Evolutionary conservation across 2,113 vertebrate genomes (phyloP).

Genomic region (Oryzias curvinotus): DNA sequence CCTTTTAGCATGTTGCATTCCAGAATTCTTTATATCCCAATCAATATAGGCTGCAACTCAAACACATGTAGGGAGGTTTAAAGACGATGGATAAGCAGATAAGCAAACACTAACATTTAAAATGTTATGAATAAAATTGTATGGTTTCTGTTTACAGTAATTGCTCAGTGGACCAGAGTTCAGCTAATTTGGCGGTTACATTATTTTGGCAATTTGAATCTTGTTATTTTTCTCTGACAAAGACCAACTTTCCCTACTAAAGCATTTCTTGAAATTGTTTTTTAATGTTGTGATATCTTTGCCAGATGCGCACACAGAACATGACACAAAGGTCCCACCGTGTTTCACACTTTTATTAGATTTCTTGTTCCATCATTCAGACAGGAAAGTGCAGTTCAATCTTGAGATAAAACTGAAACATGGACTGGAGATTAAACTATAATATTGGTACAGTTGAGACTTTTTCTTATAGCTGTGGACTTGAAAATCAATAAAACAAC

Average conservation of each 20-base stretch:
- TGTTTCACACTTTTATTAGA: slow-evolving; percentile 49
- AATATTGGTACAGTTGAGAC: slow-evolving; percentile 25
- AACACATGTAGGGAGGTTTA: no score
- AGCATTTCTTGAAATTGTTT: slow-evolving; percentile 29
- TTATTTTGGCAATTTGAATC: not conserved
- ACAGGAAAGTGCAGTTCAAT: slow-evolving; percentile 31
- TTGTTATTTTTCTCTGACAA: not conserved
- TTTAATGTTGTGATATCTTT: slow-evolving; percentile 41
- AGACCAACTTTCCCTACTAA: slow-evolving; percentile 9
- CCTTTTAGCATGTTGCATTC: no score
- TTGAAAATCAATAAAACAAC: slow-evolving; percentile 54
- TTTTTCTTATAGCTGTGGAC: slow-evolving; percentile 31
- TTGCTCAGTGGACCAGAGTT: no score
- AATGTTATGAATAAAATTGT: no score
- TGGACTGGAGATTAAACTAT: slow-evolving; percentile 21
- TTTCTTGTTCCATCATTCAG: slow-evolving; percentile 49
- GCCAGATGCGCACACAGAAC: slow-evolving; percentile 33
- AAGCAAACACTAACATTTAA: no score
- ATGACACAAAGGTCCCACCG: slow-evolving; percentile 35
- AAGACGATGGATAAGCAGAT: no score
- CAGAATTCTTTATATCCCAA: no score
- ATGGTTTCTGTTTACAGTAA: no score
- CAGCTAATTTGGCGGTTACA: no score
- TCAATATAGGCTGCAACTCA: no score
- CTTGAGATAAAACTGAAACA: slow-evolving; percentile 22